Evolutionary conservation across 53 echinoderm and acorn worm species (phyloP), one percentile per base, ranked within the genome.

Genomic region (Echinarachnius parma): DNA sequence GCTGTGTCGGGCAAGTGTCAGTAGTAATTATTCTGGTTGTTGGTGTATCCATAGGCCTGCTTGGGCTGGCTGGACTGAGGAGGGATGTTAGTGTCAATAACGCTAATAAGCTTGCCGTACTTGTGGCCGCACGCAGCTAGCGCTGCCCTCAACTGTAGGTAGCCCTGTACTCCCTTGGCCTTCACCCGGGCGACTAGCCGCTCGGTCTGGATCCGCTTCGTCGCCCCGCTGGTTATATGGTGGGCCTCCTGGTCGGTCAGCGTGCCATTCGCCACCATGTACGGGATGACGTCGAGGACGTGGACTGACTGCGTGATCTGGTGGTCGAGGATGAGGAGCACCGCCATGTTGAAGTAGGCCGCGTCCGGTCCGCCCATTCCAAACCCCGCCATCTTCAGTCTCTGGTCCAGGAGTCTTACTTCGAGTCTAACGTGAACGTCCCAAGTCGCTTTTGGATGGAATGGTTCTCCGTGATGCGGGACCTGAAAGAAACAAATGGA

Each of bases 261-360:
- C 16, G 30, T 58, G 5, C 49, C 25, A 39, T 63, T 46, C 1
- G 59, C 21, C 2, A 49, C 59, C 53, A 85, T 63, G 65, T 61
- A 75, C 15, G 64, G 86, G 13, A 85, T 11, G 55, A 85, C 86
- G 29, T 85, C 86, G 30, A 34, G 28, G 5, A 71, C 80, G 22
- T 39, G 69, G 4, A 85, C 80, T 1, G 20, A 25, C 48, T 80
- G 75, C 18, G 62, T 64, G 31, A 85, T 80, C 75, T 85, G 80
- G 76, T 85, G 80, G 49, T 85, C 86, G 13, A 85, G 75, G 60
- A 85, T 85, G 16, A 85, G 58, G 46, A 80, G 63, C 2, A 79
- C 81, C 22, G 86, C 86, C 83, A 83, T 83, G 70, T 83, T 83
- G 77, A 68, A 83, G 46, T 83, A 83, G 30, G 54, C 35, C 21